These are phyloP conservation scores for Ctena decussata DNA, from an alignment of 2,888 invertebrate species.

Conservation along the genomic window DNA sequence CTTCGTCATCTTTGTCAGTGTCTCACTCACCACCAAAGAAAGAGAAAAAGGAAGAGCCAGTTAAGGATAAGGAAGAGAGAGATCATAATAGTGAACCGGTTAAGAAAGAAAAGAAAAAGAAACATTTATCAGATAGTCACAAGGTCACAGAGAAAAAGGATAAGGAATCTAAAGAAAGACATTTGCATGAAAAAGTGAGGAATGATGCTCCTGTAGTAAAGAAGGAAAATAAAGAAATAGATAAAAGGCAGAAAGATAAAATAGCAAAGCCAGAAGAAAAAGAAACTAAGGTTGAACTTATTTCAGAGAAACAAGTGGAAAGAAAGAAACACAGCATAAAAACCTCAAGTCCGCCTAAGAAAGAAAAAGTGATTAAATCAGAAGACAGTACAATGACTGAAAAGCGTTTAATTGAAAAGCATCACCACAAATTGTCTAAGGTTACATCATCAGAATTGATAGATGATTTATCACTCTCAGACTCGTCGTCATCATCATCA, in stretches of 20 bases:
- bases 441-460: slow-evolving; percentile 54
- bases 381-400: slow-evolving; percentile 16
- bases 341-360: slow-evolving; percentile 9
- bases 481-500: slow-evolving; percentile 37
- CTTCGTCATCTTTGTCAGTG: background rate
- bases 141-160: slow-evolving; percentile 20
- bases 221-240: background rate
- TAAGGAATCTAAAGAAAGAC: slow-evolving; percentile 22
- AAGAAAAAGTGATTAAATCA: slow-evolving; percentile 13
- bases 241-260: slow-evolving; percentile 13
- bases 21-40: slow-evolving; percentile 5
- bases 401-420: too few relatives aligned
- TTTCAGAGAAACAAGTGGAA: background rate
- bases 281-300: background rate
- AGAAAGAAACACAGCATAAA: background rate
- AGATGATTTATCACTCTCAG: slow-evolving; percentile 54
- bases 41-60: slow-evolving; percentile 40
- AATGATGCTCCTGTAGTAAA: background rate
- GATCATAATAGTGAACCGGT: slow-evolving; percentile 29
- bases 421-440: slow-evolving; percentile 41
- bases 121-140: slow-evolving; percentile 12
- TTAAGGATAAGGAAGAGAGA: slow-evolving; percentile 40
- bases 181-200: slow-evolving; percentile 32
- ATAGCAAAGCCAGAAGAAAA: slow-evolving; percentile 2
- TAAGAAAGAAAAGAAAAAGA: slow-evolving; percentile 42